Conservation (phyloP, 2,113 vertebrate genomes). For the Azemiops feae region DNA sequence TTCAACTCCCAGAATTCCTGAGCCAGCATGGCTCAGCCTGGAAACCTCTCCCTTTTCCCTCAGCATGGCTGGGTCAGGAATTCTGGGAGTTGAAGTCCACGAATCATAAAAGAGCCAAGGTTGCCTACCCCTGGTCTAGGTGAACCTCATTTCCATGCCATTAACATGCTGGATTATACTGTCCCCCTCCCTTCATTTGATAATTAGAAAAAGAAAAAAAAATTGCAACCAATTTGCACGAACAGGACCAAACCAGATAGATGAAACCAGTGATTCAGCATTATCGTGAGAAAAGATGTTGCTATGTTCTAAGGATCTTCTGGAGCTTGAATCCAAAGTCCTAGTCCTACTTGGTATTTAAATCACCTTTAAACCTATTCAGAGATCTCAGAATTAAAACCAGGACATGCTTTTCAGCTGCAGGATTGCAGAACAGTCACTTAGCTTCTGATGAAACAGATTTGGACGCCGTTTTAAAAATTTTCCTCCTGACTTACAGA, state of each 20-base stretch:
- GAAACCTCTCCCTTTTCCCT: no score
- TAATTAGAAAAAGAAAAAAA: background rate
- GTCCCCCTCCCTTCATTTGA: background rate
- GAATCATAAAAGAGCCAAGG: no score
- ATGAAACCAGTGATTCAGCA: background rate
- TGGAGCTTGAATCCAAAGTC: background rate
- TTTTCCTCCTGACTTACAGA: background rate
- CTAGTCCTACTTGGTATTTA: background rate
- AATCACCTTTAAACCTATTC: fast-evolving
- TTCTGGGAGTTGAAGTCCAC: no score
- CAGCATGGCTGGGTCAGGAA: no score
- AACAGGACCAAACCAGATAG: background rate
- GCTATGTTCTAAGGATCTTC: background rate
- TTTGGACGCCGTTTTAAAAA: fast-evolving
- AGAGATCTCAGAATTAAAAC: background rate
- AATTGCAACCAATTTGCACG: background rate
- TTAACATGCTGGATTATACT: background rate
- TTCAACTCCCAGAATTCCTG: no score
- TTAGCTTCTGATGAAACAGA: background rate
- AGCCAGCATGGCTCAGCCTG: no score
- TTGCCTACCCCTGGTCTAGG: no score
- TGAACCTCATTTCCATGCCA: background rate
- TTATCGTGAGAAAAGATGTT: background rate
- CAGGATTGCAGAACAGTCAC: background rate
- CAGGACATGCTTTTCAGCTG: fast-evolving